Evolutionary conservation across 2,113 vertebrate species (phyloP), one percentile per base, ranked within the genome.

Genomic region (Ochotona curzoniae): DNA sequence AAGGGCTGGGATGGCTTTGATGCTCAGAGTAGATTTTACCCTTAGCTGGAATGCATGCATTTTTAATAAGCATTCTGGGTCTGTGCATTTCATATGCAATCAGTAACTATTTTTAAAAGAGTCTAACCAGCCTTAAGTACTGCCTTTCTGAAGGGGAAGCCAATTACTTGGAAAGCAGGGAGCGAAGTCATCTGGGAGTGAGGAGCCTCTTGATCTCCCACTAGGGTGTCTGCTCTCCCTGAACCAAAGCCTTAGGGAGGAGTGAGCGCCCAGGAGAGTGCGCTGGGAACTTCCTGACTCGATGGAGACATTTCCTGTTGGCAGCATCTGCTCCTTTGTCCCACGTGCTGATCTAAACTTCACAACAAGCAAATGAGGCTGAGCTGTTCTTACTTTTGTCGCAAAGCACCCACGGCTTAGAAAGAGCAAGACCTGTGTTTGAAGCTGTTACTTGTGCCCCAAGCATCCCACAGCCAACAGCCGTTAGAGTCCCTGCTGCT

Each of bases 101-200:
- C n/a, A 30, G 73, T 25, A 95, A 38, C 71, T 95, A 49, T 78
- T 90, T 89, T 93, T 83, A 49, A 87, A 82, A 83, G 28, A 71
- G 49, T 25, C 83, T 76, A 63, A 61, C 38, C 51, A 86, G 44
- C 25, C 69, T 82, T 32, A 35, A 69, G 74, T 11, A 25, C 70
- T 51, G 47, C 51, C 38, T 81, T 93, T 70, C 87, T 75, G 61
- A 61, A 12, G 14, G 28, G 69, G 61, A 93, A 81, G 75, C 51
- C 82, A 49, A 30, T 82, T 63, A 25, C 21, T 64, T 81, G 44
- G 38, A 57, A 90, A 86, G 28, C 44, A 25, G 57, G 44, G 75
- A 84, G 35, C 49, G 38, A n/a, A 47, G 61, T 75, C n/a, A 18
- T 17, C 54, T 57, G 81, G 23, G n/a, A 82, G 61, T 54, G 82